Evolutionary conservation across 1,140 invertebrate species (phyloP).

Genomic region (Dendroctonus valens): DNA sequence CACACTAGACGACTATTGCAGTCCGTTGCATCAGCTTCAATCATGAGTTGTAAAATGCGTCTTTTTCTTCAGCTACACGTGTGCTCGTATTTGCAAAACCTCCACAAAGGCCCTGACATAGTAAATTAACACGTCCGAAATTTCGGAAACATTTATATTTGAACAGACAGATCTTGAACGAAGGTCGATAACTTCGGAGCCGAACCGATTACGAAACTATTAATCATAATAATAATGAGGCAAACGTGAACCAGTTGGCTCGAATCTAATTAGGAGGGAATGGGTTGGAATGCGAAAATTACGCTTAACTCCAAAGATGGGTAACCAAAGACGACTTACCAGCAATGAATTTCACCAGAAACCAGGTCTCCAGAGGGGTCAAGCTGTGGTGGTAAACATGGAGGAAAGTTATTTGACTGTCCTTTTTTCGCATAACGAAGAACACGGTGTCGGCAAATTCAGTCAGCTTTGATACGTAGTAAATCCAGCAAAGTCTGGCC

Average conservation of each 20-base stretch:
- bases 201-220: not conserved
- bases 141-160: not conserved
- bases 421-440: conserved; percentile 90
- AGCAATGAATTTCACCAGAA: conserved; percentile 91
- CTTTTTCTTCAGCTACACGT: too few relatives aligned
- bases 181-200: not conserved
- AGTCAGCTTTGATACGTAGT: conserved; percentile 94
- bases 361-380: conserved; percentile 93
- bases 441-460: conserved; percentile 95
- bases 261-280: too few relatives aligned
- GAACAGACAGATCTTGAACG: not conserved
- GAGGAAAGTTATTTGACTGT: conserved; percentile 86
- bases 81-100: too few relatives aligned
- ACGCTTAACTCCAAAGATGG: not conserved
- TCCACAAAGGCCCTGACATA: not conserved
- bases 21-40: too few relatives aligned
- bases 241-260: too few relatives aligned
- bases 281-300: too few relatives aligned
- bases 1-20: too few relatives aligned
- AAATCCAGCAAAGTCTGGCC: conserved; percentile 92
- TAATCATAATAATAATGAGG: not conserved
- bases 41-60: too few relatives aligned
- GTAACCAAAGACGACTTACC: conserved; percentile 61
- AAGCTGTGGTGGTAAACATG: conserved; percentile 95
- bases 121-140: not conserved